A percentile compares a stretch with the other conserved stretches of the same genome.
phyloP scores from a whole-genome alignment of 35 echinoderm and acorn worm genomes.

The Eucidaris tribuloides region DNA sequence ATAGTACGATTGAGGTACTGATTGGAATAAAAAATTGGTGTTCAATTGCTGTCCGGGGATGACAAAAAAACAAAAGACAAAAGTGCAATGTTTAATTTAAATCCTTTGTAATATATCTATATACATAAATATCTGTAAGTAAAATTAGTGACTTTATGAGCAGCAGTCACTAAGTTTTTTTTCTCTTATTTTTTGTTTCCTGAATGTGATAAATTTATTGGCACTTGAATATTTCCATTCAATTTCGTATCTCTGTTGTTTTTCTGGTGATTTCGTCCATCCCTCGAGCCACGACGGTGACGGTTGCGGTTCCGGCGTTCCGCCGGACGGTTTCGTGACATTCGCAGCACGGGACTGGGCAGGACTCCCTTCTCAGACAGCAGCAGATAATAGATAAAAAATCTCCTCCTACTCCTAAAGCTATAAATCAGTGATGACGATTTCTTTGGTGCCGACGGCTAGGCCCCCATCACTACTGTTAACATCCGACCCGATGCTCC shows the following conservation, averaged over 20 bases:
- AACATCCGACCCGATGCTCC: slow-evolving; percentile 60
- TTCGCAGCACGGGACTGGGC: too few species aligned
- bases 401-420: neutral
- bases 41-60: neutral
- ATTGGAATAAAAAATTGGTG: slow-evolving; percentile 10
- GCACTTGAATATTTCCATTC: slow-evolving; percentile 40
- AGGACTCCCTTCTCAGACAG: too few species aligned
- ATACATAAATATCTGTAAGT: slow-evolving; percentile 19
- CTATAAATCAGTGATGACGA: slow-evolving; percentile 45
- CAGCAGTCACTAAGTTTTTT: neutral
- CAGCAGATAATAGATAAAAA: slow-evolving; percentile 5
- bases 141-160: too few species aligned
- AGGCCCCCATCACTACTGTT: slow-evolving; percentile 75
- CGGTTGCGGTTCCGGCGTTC: too few species aligned
- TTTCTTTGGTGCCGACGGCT: slow-evolving; percentile 55
- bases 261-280: neutral
- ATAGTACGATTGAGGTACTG: slow-evolving; percentile 26
- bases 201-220: slow-evolving; percentile 36
- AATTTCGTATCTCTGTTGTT: slow-evolving; percentile 4
- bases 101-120: neutral
- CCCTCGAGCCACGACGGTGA: too few species aligned
- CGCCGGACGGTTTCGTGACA: too few species aligned
- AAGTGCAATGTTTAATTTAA: neutral
- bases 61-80: neutral
- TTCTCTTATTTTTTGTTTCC: slow-evolving; percentile 9